Percentiles rank a stretch among this genome's conserved stretches.
Conservation (phyloP, 2,113 vertebrate species). For the Cromileptes altivelis region DNA sequence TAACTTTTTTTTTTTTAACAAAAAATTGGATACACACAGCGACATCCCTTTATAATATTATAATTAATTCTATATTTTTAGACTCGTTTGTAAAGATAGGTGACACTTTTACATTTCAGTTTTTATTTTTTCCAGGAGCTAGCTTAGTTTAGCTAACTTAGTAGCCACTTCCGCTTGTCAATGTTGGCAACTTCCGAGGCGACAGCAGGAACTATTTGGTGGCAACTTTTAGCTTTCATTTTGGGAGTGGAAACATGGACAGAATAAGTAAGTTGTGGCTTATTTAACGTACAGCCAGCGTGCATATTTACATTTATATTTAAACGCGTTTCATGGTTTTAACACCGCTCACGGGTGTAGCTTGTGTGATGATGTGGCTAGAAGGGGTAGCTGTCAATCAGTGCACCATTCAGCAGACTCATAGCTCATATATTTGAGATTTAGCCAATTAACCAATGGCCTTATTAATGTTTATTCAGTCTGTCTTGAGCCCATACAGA, state of each 20-base stretch:
- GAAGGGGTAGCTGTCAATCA: constrained; percentile 33
- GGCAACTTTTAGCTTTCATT: constrained; percentile 57
- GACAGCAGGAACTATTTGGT: constrained; percentile 34
- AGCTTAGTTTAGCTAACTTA: background rate
- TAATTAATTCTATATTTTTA: fast-evolving
- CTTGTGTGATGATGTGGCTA: constrained; percentile 48
- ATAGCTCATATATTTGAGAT: background rate
- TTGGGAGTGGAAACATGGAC: constrained; percentile 74
- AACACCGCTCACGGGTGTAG: background rate
- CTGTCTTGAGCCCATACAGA: background rate
- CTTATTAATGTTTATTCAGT: background rate
- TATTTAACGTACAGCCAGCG: background rate
- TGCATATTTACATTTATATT: no score
- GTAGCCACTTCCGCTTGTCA: constrained; percentile 64
- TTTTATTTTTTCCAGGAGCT: background rate
- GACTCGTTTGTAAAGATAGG: fast-evolving
- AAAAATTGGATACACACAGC: background rate
- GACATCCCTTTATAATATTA: fast-evolving
- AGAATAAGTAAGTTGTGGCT: constrained; percentile 72
- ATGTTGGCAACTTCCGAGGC: constrained; percentile 63
- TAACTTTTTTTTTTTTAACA: background rate
- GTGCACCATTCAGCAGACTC: constrained; percentile 4
- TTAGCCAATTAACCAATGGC: background rate
- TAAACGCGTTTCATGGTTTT: background rate
- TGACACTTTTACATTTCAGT: background rate